Base-by-base conservation (phyloP, 1,140 invertebrate species). In the Atta colombica region DNA sequence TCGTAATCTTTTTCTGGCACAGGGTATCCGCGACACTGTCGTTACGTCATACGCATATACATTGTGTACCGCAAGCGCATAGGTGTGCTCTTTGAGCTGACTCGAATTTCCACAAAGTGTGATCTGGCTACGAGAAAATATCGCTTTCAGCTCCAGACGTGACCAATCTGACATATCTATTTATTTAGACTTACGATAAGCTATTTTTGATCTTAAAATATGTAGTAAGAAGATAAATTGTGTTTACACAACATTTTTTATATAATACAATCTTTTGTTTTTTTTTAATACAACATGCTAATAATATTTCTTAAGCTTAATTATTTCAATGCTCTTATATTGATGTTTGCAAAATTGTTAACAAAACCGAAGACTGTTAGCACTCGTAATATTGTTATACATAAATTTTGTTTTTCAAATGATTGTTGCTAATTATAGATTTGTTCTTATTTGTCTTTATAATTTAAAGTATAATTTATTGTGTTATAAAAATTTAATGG, bases 51-150 rank as follows among this genome's bases (percentile, higher is more conserved):
- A 75, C 6, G 39, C 69, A 82, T 7, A 61, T 25, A 49, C 39
- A 49, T 4, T 3, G 80, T 74, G 84, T 81, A 85, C 84, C 84
- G 74, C 72, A n/a, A 71, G 6, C 39, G 8, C 35, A 39, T 68
- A 78, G 66, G 84, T 55, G 78, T 85, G 66, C 35, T 88, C 85
- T 88, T 86, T 90, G 74, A 84, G 87, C 66, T 80, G 61, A 58
- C 80, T 88, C 80, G 87, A 88, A 87, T 90, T 90, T 88, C 85
- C 71, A 31, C 55, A 49, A 68, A 66, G 39, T 51, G 77, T 58
- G 31, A 81, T 71, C 65, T n/a, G 31, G 31, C 28, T 61, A n/a
- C 35, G 14, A 25, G 28, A 7, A 6, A 39, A 21, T 55, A 85
- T 78, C 51, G n/a, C 25, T 25, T 82, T 74, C 28, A 60, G 28